Conservation (phyloP, 2,797 vertebrate genomes). For the Ptychadena robeensis region DNA sequence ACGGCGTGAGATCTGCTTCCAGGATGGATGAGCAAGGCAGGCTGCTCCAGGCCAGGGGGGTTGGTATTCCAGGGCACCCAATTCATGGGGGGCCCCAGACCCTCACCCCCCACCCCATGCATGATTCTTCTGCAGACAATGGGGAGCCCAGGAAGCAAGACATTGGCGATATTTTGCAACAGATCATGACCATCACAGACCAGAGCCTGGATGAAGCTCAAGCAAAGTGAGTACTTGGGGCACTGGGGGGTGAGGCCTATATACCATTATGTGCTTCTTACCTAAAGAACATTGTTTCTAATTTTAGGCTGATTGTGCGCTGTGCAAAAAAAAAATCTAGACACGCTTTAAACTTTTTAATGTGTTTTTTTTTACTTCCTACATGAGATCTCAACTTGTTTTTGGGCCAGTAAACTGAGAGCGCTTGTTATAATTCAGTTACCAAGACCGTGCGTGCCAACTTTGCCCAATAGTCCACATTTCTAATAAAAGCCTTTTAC, state of each 20-base stretch:
- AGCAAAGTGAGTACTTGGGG: slow-evolving; percentile 82
- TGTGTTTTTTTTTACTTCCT: not conserved
- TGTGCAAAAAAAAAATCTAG: no score
- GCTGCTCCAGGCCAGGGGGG: slow-evolving; percentile 67
- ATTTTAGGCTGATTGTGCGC: no score
- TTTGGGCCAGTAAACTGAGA: no score
- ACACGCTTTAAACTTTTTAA: not conserved
- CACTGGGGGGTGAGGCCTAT: slow-evolving; percentile 16
- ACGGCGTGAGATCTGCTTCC: slow-evolving; percentile 60
- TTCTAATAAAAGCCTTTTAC: not conserved
- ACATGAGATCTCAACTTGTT: not conserved
- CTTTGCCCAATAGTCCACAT: not conserved
- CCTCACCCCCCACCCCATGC: slow-evolving; percentile 69
- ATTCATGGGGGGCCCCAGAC: slow-evolving; percentile 65
- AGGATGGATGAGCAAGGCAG: slow-evolving; percentile 69
- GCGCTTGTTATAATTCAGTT: no score
- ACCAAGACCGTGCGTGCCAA: no score
- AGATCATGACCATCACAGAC: slow-evolving; percentile 96
- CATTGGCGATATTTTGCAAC: slow-evolving; percentile 91
- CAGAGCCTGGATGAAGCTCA: slow-evolving; percentile 96
- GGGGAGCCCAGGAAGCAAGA: slow-evolving; percentile 84
- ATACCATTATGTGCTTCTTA: not conserved
- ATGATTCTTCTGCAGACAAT: slow-evolving; percentile 80
- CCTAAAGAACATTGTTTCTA: not conserved
- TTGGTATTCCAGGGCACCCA: slow-evolving; percentile 65